Base-by-base conservation (phyloP, 2,888 invertebrate species). In the Hypomecis punctinalis region DNA sequence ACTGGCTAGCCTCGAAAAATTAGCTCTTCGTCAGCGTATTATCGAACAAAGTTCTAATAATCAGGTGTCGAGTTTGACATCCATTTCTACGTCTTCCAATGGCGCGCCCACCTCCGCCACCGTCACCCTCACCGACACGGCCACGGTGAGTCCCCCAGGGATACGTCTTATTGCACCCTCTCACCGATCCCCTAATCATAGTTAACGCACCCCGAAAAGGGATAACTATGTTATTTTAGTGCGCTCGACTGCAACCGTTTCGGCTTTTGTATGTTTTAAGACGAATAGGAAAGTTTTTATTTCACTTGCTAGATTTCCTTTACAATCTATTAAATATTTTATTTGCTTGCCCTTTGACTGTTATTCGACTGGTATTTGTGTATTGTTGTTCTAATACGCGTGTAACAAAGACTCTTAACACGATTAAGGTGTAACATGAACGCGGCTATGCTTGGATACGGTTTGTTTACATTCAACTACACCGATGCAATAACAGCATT, bases 11-110 rank as follows among this genome's bases (percentile, higher is more conserved):
- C 94, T 97, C 70, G 97, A 97, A 88, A 94, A 97, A 83, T 93
- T 97, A 81, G 97, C 97, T 52, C 94, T 96, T 75, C 94, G 97
- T 67, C 97, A 97, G 87, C 95, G 97, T 82, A 95, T 97, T 78
- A 95, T 97, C 81, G 97, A 97, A 82, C 95, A 95, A 72, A 92
- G 76, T 81, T 77, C 93, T 9, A 93, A 94, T 79, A 94, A 93
- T 83, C 93, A 93, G 85, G 91, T 93, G 82, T 72, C 85, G 40
- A 75, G 73, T 63, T 71, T 79, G 43, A 69, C 78, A 53, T 57
- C 76, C 47, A 66, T 81, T 73, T 88, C 76, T 83, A 80, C 80
- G 68, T 80, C 84, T 74, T 75, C 86, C 68, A 91, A 89, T 76
- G 88, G 88, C 71, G 88, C 88, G 66, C 87, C 89, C 73, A 90